Base-by-base conservation (phyloP, 2,113 vertebrate species). In the Lophura nycthemera region DNA sequence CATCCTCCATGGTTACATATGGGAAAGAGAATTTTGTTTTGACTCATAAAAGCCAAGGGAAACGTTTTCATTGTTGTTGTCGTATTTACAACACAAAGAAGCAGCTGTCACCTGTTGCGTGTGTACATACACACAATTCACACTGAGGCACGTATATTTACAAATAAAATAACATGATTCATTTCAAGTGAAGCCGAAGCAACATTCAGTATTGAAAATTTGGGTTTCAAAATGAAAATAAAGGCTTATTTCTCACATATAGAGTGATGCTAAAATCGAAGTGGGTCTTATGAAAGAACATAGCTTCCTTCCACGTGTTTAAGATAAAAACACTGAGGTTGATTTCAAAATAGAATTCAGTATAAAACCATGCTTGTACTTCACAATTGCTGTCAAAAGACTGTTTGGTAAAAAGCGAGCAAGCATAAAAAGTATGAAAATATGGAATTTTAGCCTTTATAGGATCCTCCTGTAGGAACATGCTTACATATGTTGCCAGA, bases 201-300 rank as follows among this genome's bases (percentile, higher is more conserved):
- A 87, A 30, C 11, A 40, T 78, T 79, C 57, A 89, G 22, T 42
- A 72, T 83, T 79, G 59, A 43, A 96, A 93, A 95, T 67, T 21
- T 54, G 47, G 4, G 36, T 65, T 92, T 94, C 40, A 69, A 79
- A 89, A 45, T 43, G 67, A 77, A 91, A 95, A 87, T 52, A 61
- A 93, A 85, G 29, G 59, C 24, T 87, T 63, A 63, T 84, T 88
- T 82, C 18, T 93, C 71, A 54, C 29, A 47, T 43, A 57, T 13
- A 52, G 34, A 96, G 43, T 36, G 21, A 76, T 60, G 34, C n/a
- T 90, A 89, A 94, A 96, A 92, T 91, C 29, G 6, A 81, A 85
- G 30, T 22, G 43, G 36, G 18, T 75, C 32, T 34, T 86, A 24
- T 66, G 72, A 85, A 77, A 30, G 22, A 74, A 92, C 7, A 2